Conservation (phyloP, 2,113 vertebrate genomes). For the Mungos mungo region DNA sequence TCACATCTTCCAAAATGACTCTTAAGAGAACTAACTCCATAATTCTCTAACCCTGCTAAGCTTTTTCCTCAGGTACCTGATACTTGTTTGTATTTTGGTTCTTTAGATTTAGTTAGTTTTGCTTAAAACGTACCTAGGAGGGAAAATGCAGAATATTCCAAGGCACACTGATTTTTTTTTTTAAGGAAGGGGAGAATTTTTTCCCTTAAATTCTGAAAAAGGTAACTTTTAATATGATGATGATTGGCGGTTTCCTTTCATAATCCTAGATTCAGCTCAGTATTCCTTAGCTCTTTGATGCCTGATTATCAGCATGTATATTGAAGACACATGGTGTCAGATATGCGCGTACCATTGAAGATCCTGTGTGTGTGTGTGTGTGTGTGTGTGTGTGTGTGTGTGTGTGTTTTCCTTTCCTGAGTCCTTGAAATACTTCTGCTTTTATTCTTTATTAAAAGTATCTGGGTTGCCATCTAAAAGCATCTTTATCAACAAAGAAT, state of each 20-base stretch:
- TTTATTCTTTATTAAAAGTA: background rate
- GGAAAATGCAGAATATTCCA: background rate
- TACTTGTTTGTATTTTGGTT: background rate
- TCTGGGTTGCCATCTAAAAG: background rate
- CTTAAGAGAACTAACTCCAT: background rate
- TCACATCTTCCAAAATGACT: background rate
- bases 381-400: background rate
- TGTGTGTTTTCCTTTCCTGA: background rate
- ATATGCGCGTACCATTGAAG: background rate
- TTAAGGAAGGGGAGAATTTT: background rate
- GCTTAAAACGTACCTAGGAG: background rate
- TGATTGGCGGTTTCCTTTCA: background rate
- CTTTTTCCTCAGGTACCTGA: background rate
- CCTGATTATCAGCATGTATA: background rate
- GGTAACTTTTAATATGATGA: background rate
- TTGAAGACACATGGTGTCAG: background rate
- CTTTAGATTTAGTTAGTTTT: background rate
- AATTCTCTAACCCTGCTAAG: background rate
- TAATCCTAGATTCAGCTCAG: background rate
- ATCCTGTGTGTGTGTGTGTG: background rate
- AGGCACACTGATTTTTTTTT: background rate
- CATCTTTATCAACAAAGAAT: background rate
- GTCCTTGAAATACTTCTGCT: background rate
- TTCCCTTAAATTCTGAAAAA: background rate
- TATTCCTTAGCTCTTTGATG: background rate